These are phyloP conservation scores for Phalacrocorax carbo DNA, from an alignment of 2,113 vertebrate species.

Conservation along the genomic window DNA sequence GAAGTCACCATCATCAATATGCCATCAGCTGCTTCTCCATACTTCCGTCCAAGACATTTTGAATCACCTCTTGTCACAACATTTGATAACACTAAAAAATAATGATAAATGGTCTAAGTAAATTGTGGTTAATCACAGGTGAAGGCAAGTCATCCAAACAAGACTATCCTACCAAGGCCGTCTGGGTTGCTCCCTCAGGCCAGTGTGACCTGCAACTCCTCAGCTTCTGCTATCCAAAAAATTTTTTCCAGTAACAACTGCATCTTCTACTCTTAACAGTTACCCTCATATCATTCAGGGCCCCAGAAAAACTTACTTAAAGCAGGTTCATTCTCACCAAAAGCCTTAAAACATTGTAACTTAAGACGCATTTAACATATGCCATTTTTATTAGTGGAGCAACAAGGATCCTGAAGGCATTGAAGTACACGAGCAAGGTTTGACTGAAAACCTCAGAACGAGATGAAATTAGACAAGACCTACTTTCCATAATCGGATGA, in stretches of 20 bases:
- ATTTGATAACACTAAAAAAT: background rate
- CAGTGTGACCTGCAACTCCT: background rate
- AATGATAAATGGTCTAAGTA: background rate
- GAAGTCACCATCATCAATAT: rapidly evolving
- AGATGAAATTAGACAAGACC: background rate
- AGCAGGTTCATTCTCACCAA: background rate
- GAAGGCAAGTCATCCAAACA: background rate
- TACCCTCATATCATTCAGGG: background rate
- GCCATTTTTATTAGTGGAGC: background rate
- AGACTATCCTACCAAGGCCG: background rate
- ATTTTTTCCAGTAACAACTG: background rate
- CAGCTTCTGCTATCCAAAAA: background rate
- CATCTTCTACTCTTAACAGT: background rate
- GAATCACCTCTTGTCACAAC: background rate
- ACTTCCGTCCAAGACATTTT: background rate
- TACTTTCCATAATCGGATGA: background rate
- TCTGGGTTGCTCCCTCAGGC: background rate
- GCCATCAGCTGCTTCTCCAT: background rate
- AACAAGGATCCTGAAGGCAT: background rate
- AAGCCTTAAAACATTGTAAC: background rate
- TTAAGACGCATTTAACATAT: background rate
- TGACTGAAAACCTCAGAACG: background rate
- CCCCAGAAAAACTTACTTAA: background rate
- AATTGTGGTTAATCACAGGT: background rate
- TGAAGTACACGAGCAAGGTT: background rate